Evolutionary conservation across 2,113 vertebrate genomes (phyloP), one percentile per base, ranked within the genome.

Genomic region (Alligator mississippiensis): DNA sequence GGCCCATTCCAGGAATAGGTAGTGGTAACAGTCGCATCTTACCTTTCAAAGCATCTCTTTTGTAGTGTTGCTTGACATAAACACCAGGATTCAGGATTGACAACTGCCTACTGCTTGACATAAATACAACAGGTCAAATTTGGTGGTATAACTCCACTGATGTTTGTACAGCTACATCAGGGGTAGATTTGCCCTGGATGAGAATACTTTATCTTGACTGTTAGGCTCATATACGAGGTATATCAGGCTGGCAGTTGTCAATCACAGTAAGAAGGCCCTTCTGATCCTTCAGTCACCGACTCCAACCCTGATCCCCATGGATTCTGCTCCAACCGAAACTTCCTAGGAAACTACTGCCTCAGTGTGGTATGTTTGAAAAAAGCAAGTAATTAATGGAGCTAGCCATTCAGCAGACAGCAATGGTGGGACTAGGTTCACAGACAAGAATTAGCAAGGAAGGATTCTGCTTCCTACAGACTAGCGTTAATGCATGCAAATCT

Each of bases 401-500:
- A 68, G n/a, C 14, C 63, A 64, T 66, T 68, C 30, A n/a, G 19
- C 66, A 68, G 28, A 68, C n/a, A 68, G 11, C 30, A 30, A n/a
- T 70, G 68, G 18, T 70, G 30, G 30, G 38, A 70, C 68, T 38
- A 21, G 18, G 30, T 47, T 38, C 30, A 38, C 68, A 70, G 68
- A 70, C 30, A 70, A 21, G n/a, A 70, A 70, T 6, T 19, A 70
- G 21, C 68, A 38, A 34, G 68, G 21, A 72, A 72, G 30, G 34
- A 72, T 38, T 24, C 30, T 12, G 30, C 68, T 38, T 72, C 18
- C 68, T 72, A 34, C 22, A 21, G 19, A 72, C 19, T 34, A 38
- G 21, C 22, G 68, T 47, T 47, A 87, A 92, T 92, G 77, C 78
- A 64, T 59, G 93, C 93, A 93, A 94, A 93, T 3, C 86, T 81